Evolutionary conservation across 2,113 vertebrate genomes (phyloP), one percentile per base, ranked within the genome.

Genomic region (Rutilus rutilus): DNA sequence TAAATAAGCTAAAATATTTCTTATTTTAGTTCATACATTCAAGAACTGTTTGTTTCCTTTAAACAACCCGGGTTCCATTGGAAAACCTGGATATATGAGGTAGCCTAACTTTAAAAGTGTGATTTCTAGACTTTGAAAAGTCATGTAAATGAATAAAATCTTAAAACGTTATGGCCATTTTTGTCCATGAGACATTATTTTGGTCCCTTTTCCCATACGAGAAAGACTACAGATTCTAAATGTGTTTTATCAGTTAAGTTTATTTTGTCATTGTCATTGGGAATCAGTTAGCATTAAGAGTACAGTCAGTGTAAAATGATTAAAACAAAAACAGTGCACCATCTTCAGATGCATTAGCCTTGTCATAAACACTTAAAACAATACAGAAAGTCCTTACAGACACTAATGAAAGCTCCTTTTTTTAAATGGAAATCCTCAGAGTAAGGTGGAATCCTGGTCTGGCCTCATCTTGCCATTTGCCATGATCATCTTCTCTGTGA

Each of bases 401-500:
- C 21, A 14, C 47, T 50, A 2, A 42, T 42, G 47, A 15, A 50
- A 50, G 14, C 4, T 50, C 14, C 19, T 42, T 82, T 76, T 47
- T n/a, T 15, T 15, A 65, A 36, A 4, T 50, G 25, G 1, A 30
- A 33, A 30, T 84, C 52, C 12, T 6, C 94, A 99, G 98, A 99
- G 96, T 91, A 99, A 98, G 93, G 96, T 98, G 4, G 96, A 98
- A 27, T 99, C 98, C 7, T 99, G 98, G 97, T 96, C 96, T 74
- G 93, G 96, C 45, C 96, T 99, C 86, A 90, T 97, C 89, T 94
- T 97, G 90, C 97, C 98, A 30, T 97, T 99, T 4, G 60, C 91
- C 86, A 96, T 96, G 86, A 95, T 99, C 89, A 94, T 99, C 88
- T 96, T 99, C 92, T 97, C 96, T 4, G 95, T 99, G 60, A 94